A percentile compares a stretch with the other conserved stretches of the same genome.
phyloP scores from a whole-genome alignment of 2,888 invertebrate species.

The Drosophila tanythrix region DNA sequence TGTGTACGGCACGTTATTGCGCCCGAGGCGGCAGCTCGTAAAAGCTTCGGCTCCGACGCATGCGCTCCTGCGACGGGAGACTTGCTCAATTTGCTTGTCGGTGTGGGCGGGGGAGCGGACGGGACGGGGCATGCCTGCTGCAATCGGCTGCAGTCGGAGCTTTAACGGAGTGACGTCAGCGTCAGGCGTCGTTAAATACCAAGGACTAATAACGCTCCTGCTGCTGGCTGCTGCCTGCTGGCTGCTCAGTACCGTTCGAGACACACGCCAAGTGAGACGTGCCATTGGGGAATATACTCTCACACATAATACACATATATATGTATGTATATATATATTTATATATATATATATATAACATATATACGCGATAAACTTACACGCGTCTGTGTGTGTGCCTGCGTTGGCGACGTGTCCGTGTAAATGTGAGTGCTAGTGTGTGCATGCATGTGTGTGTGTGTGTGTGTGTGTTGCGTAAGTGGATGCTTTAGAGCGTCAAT shows the following conservation, averaged over 20 bases:
- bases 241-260: conserved; percentile 72
- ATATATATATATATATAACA: neutral
- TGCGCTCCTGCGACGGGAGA: neutral
- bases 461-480: conserved; percentile 24
- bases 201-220: conserved; percentile 65
- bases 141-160: conserved; percentile 50
- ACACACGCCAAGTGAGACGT: conserved; percentile 70
- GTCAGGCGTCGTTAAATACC: conserved; percentile 60
- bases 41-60: conserved; percentile 44
- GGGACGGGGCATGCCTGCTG: conserved; percentile 11
- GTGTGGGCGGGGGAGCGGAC: neutral
- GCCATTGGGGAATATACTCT: conserved; percentile 3
- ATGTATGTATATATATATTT: conserved; percentile 4
- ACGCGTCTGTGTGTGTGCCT: conserved; percentile 38
- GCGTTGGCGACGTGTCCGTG: conserved; percentile 23
- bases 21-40: conserved; percentile 20
- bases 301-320: neutral
- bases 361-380: neutral
- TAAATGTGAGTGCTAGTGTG: neutral
- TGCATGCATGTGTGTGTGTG: neutral
- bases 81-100: neutral
- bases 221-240: conserved; percentile 21
- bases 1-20: conserved; percentile 30
- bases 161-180: conserved; percentile 71
- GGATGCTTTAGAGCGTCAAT: conserved; percentile 61